phyloP scores from a whole-genome alignment of 2,113 vertebrate genomes.

The Rhea pennata region DNA sequence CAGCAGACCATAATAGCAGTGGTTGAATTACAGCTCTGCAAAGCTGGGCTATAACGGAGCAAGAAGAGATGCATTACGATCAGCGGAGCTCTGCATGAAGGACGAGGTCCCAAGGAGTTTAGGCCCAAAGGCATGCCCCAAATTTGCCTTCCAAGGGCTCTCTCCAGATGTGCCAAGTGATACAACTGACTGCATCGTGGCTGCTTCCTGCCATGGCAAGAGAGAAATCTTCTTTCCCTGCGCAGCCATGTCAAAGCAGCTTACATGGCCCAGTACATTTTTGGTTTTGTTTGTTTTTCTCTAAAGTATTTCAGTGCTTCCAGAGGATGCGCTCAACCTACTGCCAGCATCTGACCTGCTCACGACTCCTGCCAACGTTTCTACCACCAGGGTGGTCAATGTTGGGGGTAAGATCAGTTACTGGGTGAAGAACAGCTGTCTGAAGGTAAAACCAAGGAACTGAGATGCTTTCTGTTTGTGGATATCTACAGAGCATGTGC shows the following conservation, averaged over 20 bases:
- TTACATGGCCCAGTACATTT: accelerated
- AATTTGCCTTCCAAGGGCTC: background rate
- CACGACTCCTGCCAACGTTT: background rate
- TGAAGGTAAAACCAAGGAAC: background rate
- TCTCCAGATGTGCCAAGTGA: background rate
- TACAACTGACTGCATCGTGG: background rate
- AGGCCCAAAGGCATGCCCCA: background rate
- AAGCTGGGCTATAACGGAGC: background rate
- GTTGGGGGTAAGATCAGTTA: background rate
- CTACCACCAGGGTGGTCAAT: background rate
- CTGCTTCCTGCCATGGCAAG: background rate
- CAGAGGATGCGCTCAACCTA: background rate
- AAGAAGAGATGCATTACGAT: background rate
- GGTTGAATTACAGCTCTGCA: background rate
- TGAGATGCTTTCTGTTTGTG: background rate
- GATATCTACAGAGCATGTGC: background rate
- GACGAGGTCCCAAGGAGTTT: background rate
- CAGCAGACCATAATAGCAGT: background rate
- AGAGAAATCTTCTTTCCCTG: background rate
- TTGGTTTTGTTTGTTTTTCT: background rate
- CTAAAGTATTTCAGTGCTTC: background rate
- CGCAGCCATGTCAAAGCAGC: background rate
- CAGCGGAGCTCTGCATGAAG: background rate
- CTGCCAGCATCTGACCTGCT: background rate
- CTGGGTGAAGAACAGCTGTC: background rate